These are phyloP conservation scores for Caenorhabditis sp. DNA, from an alignment of 2,888 invertebrate genomes.

Conservation along the genomic window DNA sequence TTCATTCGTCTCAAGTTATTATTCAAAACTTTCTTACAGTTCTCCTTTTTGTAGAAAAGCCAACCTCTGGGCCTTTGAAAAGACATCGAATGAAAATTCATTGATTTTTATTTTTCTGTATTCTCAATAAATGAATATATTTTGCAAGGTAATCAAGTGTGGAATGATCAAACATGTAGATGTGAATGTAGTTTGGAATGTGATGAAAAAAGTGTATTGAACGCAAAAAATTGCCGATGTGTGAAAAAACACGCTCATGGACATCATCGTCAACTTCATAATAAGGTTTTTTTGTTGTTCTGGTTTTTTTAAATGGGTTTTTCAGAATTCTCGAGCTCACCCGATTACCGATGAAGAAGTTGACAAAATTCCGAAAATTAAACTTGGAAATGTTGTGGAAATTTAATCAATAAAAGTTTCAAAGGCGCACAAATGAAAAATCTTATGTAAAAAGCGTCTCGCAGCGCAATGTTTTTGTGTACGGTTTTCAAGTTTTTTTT, in stretches of 20 bases:
- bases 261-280: background rate
- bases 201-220: conserved; percentile 1
- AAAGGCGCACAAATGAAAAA: background rate
- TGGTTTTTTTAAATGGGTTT: background rate
- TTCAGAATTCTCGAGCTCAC: conserved; percentile 3
- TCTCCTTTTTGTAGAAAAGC: background rate
- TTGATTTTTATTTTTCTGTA: background rate
- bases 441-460: too few relatives aligned
- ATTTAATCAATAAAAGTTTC: background rate
- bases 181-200: conserved; percentile 30
- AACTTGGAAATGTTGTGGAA: conserved; percentile 22
- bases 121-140: background rate
- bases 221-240: conserved; percentile 19
- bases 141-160: conserved; percentile 17
- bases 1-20: background rate
- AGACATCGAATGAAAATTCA: background rate
- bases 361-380: conserved; percentile 16
- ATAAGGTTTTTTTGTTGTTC: background rate
- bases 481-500: too few relatives aligned
- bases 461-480: too few relatives aligned
- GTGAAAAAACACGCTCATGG: conserved; percentile 6
- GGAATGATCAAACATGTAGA: conserved; percentile 26
- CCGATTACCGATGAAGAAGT: conserved; percentile 19
- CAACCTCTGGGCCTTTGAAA: background rate
- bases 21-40: background rate